Conservation (phyloP, 2,888 invertebrate species). For the Brachypterus glaber region DNA sequence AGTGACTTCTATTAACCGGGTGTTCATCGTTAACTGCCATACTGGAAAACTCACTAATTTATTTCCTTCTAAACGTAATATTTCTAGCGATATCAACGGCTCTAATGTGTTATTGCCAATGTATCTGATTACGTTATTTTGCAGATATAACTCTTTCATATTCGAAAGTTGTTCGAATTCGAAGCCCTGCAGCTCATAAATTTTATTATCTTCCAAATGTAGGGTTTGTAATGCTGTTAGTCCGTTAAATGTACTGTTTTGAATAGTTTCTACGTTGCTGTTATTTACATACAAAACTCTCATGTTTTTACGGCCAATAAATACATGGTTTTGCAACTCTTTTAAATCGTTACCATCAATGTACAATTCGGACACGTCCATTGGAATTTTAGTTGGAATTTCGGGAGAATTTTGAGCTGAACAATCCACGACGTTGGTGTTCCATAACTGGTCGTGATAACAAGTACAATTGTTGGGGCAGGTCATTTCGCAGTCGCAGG, state of each 20-base stretch:
- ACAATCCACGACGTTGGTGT: constrained; percentile 86
- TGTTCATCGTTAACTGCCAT: constrained; percentile 62
- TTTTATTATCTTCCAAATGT: constrained; percentile 77
- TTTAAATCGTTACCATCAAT: constrained; percentile 83
- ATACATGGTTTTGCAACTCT: constrained; percentile 75
- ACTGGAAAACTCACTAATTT: constrained; percentile 70
- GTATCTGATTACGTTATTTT: constrained; percentile 71
- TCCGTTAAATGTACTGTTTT: constrained; percentile 86
- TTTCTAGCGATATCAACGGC: constrained; percentile 66
- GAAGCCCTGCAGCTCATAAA: constrained; percentile 68
- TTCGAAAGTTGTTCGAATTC: constrained; percentile 76
- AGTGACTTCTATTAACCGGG: constrained; percentile 62
- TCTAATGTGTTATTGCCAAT: constrained; percentile 74
- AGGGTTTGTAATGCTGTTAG: constrained; percentile 67
- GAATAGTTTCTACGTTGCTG: constrained; percentile 73
- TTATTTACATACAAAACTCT: constrained; percentile 75
- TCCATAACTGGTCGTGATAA: constrained; percentile 90
- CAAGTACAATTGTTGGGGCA: constrained; percentile 91
- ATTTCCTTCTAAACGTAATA: constrained; percentile 77
- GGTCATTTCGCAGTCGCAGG: constrained; percentile 94
- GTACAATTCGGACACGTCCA: constrained; percentile 90
- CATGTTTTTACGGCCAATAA: constrained; percentile 85
- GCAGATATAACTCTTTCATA: constrained; percentile 73
- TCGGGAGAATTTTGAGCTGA: constrained; percentile 67
- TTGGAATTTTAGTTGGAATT: constrained; percentile 79